Base-by-base conservation (phyloP, 2,113 vertebrate species). In the Falcunculus frontatus region DNA sequence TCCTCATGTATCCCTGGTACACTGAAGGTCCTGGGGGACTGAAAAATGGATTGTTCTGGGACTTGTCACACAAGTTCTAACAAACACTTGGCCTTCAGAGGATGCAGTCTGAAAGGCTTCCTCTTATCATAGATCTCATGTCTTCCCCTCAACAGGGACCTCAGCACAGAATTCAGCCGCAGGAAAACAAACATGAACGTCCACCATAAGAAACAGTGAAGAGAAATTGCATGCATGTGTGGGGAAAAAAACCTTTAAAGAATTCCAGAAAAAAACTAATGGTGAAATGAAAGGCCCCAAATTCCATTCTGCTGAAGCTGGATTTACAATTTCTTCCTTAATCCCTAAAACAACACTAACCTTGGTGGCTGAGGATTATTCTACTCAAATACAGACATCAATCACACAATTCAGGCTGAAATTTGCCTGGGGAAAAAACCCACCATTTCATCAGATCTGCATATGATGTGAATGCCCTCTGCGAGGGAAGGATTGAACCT, bases 51-150 rank as follows among this genome's bases (percentile, higher is more conserved):
- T 4, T 76, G 23, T 75, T 73, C n/a, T 76, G 25, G 13, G 32
- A 20, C 33, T 73, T 5, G 1, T 42, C 37, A 30, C 21, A 42
- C 6, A 16, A 10, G 9, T 30, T 21, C 7, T 49, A 33, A 52
- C 22, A 16, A 37, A 17, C 8, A 26, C 23, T 18, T 46, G 33
- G 4, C 9, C 44, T 23, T 39, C 35, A 65, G 59, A 80, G 8
- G 26, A 49, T n/a, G 13, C 22, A 41, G 16, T 70, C 37, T 70
- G 39, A 84, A 41, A 57, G 4, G 6, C 70, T 81, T 84, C 23
- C 12, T 69, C 26, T 74, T 33, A 4, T 6, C 4, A 4, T 2
- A 0, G 76, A 19, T 19, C 30, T 63, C 6, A 0, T 9, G 12
- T 35, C 37, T 52, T 65, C 55, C 55, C 25, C 18, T 74, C 33